Evolutionary conservation across 2,113 vertebrate genomes (phyloP).

Genomic region (Bos indicus): DNA sequence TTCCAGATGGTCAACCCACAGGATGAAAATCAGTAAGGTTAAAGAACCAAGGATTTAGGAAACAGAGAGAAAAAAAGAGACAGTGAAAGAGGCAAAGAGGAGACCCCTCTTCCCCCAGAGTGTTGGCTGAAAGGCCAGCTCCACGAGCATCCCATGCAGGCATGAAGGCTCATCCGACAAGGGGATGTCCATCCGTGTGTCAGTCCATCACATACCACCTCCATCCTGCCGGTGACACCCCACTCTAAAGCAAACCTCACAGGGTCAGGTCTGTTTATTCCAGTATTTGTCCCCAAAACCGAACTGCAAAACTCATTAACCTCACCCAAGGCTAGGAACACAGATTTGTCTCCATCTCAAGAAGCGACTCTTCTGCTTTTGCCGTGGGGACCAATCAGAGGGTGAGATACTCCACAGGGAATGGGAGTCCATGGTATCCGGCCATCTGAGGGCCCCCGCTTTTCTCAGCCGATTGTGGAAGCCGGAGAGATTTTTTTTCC

Average conservation of each 20-base stretch:
- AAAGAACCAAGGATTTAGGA: not conserved
- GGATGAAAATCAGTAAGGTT: not conserved
- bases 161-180: accelerated
- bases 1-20: not conserved
- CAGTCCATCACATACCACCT: not conserved
- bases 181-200: no score
- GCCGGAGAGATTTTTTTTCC: slow-evolving; percentile 75
- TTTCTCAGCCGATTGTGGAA: slow-evolving; percentile 83
- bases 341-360: slow-evolving; percentile 86
- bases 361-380: slow-evolving; percentile 92
- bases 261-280: slow-evolving; percentile 74
- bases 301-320: slow-evolving; percentile 87
- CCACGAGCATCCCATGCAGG: accelerated
- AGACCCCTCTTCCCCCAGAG: no score
- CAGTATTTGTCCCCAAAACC: slow-evolving; percentile 77
- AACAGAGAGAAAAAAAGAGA: not conserved
- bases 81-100: no score
- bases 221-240: slow-evolving; percentile 52
- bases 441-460: slow-evolving; percentile 92
- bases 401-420: slow-evolving; percentile 91
- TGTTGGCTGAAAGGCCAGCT: no score
- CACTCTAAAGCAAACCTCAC: slow-evolving; percentile 27
- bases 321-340: slow-evolving; percentile 80
- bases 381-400: slow-evolving; percentile 92
- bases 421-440: slow-evolving; percentile 83